A percentile compares a stretch with the other conserved stretches of the same genome.
phyloP scores from a whole-genome alignment of 1,140 invertebrate species.

The Eriosoma lanigerum region DNA sequence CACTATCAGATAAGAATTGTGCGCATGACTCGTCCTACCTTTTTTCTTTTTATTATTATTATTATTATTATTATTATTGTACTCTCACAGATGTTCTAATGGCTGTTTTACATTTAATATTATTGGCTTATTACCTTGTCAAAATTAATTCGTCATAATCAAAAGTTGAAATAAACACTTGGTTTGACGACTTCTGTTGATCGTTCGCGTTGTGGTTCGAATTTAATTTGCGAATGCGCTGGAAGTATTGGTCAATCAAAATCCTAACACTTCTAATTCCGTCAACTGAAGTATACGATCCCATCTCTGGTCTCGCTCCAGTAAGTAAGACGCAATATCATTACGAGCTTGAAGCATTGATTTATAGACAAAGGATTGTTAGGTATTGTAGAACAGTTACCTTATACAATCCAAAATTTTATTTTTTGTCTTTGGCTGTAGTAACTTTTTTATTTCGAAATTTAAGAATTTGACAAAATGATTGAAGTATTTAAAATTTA shows the following conservation, averaged over 20 bases:
- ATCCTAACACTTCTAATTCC: neutral
- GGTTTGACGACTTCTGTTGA: neutral
- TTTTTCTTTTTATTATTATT: constrained; percentile 27
- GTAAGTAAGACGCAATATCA: constrained; percentile 50
- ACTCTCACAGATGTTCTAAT: constrained; percentile 50
- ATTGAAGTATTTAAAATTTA: too few species aligned
- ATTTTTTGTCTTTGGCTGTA: too few species aligned
- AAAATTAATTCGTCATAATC: constrained; percentile 45
- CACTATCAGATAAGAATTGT: constrained; percentile 43
- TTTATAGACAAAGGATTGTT: constrained; percentile 18
- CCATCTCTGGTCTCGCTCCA: constrained; percentile 31
- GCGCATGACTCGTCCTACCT: constrained; percentile 40
- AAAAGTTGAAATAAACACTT: constrained; percentile 3
- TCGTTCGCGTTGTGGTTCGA: neutral
- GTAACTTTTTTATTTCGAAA: too few species aligned
- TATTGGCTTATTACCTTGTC: constrained; percentile 48
- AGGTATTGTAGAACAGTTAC: neutral
- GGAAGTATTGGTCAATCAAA: neutral
- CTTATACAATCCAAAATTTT: too few species aligned
- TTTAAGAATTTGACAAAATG: too few species aligned
- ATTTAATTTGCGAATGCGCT: neutral
- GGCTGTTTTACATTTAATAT: constrained; percentile 50
- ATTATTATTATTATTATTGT: constrained; percentile 19
- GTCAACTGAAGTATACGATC: neutral
- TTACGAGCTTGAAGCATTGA: constrained; percentile 11